Percentiles rank a stretch among this genome's conserved stretches.
phyloP scores from a whole-genome alignment of 2,888 invertebrate genomes.

The Eulithis testata region DNA sequence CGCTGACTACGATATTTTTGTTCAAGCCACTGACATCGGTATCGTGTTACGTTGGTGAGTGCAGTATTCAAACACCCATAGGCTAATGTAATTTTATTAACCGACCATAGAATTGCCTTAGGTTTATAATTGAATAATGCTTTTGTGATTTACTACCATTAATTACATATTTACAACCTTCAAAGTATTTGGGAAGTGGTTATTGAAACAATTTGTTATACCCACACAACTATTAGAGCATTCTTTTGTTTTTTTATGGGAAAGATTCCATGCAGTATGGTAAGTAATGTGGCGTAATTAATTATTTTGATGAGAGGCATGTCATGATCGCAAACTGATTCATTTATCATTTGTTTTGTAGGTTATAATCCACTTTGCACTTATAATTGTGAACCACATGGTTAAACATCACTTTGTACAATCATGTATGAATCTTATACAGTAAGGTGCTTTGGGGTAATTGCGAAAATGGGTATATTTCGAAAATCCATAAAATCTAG shows the following conservation, averaged over 20 bases:
- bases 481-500: too few species aligned
- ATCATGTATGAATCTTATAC: too few species aligned
- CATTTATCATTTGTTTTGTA: constrained; percentile 15
- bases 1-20: too few species aligned
- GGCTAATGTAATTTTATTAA: too few species aligned
- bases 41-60: too few species aligned
- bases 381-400: not conserved
- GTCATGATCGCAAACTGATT: constrained; percentile 2
- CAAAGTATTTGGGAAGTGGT: constrained; percentile 23
- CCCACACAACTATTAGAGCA: constrained; percentile 24
- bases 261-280: constrained; percentile 1
- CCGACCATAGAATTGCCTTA: too few species aligned
- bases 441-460: too few species aligned
- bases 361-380: not conserved
- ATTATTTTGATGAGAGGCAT: constrained; percentile 6
- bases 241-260: constrained; percentile 15
- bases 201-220: constrained; percentile 15
- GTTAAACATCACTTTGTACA: too few species aligned
- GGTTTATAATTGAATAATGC: constrained; percentile 1
- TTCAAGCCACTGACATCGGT: too few species aligned
- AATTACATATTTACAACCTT: constrained; percentile 28
- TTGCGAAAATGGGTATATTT: too few species aligned
- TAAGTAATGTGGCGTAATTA: constrained; percentile 23
- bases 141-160: constrained; percentile 21
- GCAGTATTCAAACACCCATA: too few species aligned